Base-by-base conservation (phyloP, 2,113 vertebrate genomes). In the Paramormyrops kingsleyae region DNA sequence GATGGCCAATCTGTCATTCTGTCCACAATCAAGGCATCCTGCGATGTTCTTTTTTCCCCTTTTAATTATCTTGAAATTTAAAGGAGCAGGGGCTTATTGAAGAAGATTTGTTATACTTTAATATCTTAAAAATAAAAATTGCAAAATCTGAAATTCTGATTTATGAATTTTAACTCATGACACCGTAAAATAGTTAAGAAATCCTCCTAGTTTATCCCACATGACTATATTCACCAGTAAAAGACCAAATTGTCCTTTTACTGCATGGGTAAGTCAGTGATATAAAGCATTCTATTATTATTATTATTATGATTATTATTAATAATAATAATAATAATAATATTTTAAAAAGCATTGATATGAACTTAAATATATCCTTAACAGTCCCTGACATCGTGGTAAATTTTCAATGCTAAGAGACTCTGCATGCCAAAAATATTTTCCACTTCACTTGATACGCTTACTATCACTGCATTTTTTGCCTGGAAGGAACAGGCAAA, bases 361-460 rank as follows among this genome's bases (percentile, higher is more conserved):
- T 56, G 15, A 53, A 53, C 47, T 27, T 89, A 35, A 24, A 35
- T 80, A 17, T 66, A n/a, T 8, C 59, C 52, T 62, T 66, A 89
- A 66, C 10, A 7, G 35, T 46, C 24, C 56, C 42, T 86, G 80
- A 59, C 80, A 56, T 52, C 0, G 24, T 62, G n/a, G 24, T 84
- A 44, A 62, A 47, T 62, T 62, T 47, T 59, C 46, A 12, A 27
- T 35, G 83, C 9, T 46, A 35, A 74, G 62, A 39, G 31, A 62
- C 39, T 7, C 5, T 87, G 15, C 49, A 53, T 35, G 77, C 39
- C 77, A 85, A 59, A 86, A 59, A 85, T 42, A 85, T 85, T 56
- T 85, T 89, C 80, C 46, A 56, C 80, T 85, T 89, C 15, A 86
- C 89, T 66, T 47, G 52, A 66, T 89, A 24, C 74, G 59, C 88